phyloP scores from a whole-genome alignment of 2,797 vertebrate genomes.

The Gila robusta region DNA sequence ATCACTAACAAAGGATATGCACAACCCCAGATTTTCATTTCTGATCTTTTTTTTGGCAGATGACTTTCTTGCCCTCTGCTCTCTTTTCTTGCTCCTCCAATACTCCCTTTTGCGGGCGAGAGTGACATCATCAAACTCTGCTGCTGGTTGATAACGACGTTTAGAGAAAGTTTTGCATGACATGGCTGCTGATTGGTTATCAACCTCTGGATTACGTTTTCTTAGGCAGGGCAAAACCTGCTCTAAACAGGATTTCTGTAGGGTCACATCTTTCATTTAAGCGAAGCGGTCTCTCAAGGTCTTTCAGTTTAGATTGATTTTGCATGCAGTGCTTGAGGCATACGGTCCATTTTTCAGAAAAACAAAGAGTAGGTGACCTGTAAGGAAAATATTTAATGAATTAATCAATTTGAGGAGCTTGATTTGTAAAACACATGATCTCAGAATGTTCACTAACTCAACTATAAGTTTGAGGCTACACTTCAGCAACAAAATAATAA shows the following conservation, averaged over 20 bases:
- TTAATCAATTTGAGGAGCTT: background rate
- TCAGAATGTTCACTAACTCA: background rate
- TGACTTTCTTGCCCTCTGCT: constrained; percentile 79
- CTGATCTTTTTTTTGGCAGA: constrained; percentile 50
- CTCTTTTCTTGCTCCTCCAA: constrained; percentile 83
- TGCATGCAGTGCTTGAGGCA: background rate
- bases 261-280: constrained; percentile 40
- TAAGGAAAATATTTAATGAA: background rate
- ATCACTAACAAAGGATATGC: constrained; percentile 19
- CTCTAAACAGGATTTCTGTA: background rate
- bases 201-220: background rate
- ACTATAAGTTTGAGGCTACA: background rate
- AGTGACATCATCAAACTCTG: constrained; percentile 76
- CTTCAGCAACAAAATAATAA: background rate
- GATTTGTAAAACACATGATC: background rate
- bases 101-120: constrained; percentile 82
- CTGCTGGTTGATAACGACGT: constrained; percentile 75
- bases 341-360: background rate
- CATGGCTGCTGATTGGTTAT: constrained; percentile 63
- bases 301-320: constrained; percentile 4
- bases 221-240: background rate
- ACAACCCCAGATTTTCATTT: constrained; percentile 41
- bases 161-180: constrained; percentile 69
- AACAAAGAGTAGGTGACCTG: background rate
- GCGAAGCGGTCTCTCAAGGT: background rate